A percentile compares a stretch with the other conserved stretches of the same genome.
Conservation (phyloP, 2,797 vertebrate species). For the Caiman crocodilus region DNA sequence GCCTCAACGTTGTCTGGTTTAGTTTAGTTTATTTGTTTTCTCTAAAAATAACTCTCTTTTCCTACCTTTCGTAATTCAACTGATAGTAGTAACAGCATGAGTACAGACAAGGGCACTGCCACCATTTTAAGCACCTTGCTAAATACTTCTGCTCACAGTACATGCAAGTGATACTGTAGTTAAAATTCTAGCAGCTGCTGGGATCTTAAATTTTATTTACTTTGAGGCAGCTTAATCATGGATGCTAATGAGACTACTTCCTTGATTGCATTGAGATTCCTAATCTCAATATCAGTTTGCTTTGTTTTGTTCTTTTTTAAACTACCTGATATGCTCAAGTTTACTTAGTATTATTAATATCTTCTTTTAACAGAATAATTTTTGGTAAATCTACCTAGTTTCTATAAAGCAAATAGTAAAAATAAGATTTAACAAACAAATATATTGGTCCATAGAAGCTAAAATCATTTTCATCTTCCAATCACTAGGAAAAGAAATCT, state of each 20-base stretch:
- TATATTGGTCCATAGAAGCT: background rate
- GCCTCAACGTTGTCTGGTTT: background rate
- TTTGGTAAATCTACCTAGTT: background rate
- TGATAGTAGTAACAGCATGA: background rate
- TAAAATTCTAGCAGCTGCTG: background rate
- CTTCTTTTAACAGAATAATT: background rate
- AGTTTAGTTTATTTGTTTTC: background rate
- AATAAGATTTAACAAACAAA: background rate
- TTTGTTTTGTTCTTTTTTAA: background rate
- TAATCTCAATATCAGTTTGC: background rate
- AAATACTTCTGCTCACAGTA: background rate
- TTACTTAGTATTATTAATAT: background rate
- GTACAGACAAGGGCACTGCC: background rate
- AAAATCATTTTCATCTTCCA: background rate
- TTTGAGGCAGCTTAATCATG: background rate
- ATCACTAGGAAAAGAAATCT: background rate
- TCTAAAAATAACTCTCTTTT: background rate
- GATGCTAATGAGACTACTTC: background rate
- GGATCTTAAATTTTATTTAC: background rate
- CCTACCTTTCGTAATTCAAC: background rate
- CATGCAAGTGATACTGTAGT: background rate
- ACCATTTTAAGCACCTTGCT: background rate
- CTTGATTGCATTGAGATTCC: background rate
- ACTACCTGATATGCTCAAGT: background rate
- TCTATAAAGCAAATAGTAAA: background rate